Evolutionary conservation across 2,113 vertebrate species (phyloP), one percentile per base, ranked within the genome.

Genomic region (Theristicus caerulescens): DNA sequence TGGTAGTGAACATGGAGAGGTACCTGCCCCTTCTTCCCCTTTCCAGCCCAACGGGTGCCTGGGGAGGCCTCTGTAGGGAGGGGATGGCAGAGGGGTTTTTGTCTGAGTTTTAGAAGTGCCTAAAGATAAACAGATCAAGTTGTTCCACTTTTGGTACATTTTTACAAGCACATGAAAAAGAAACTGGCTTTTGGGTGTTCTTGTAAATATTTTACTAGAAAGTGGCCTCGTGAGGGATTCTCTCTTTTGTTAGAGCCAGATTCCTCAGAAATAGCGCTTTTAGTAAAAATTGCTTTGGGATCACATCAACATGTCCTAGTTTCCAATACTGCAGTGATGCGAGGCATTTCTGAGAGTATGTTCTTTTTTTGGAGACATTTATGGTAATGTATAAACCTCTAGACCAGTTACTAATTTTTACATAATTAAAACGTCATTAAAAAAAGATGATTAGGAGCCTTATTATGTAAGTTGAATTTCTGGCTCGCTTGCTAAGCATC

Each of bases 181-280:
- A 38, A 90, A 16, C 31, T 27, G 74, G n/a, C 38, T 88, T 90
- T 94, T 91, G 91, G 93, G 91, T 93, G 87, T 85, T 88, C 81
- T 74, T 44, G 87, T 95, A 93, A 96, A 94, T 96, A 94, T 95
- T 96, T 95, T 62, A 94, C 91, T 86, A 21, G 74, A 31, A 74
- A 82, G 59, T 44, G 52, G 65, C 78, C 81, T 91, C 18, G 0
- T 1, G n/a, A 96, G 84, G 46, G 67, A 44, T 38, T 32, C 14
- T 76, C 4, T 80, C 71, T 82, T 94, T 94, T 90, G 58, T 77
- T 82, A 73, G 26, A 76, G 70, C 34, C 81, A 52, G 66, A 80
- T 38, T 92, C 42, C 58, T 90, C 78, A 55, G 66, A 86, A 91
- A 87, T 7, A 22, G 38, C 14, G 78, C 84, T 96, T 94, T 91